These are phyloP conservation scores for Penaeus vannamei DNA, from an alignment of 1,140 invertebrate genomes.

Conservation along the genomic window DNA sequence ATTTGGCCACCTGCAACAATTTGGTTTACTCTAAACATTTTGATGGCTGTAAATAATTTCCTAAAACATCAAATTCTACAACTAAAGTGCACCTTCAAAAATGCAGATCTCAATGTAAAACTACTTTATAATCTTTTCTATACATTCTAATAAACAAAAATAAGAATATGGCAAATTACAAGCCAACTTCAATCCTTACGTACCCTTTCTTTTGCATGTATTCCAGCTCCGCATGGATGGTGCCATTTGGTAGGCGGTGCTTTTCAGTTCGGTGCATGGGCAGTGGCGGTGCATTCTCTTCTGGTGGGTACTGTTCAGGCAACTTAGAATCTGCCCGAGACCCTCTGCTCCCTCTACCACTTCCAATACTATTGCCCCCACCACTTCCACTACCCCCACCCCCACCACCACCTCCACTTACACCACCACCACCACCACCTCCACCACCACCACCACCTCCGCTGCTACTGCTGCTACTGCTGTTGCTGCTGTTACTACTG, in stretches of 20 bases:
- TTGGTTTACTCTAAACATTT: constrained; percentile 63
- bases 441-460: constrained; percentile 49
- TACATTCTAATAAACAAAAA: too few species aligned
- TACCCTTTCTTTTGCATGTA: constrained; percentile 76
- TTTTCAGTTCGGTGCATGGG: constrained; percentile 52
- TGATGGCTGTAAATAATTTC: neutral
- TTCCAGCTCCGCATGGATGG: constrained; percentile 72
- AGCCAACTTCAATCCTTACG: constrained; percentile 39
- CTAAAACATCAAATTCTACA: too few species aligned
- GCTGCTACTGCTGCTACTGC: constrained; percentile 60
- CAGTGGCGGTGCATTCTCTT: constrained; percentile 51
- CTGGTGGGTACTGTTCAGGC: constrained; percentile 46
- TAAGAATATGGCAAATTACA: too few species aligned
- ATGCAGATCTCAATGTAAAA: too few species aligned
- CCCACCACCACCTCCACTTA: constrained; percentile 36
- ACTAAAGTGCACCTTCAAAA: too few species aligned
- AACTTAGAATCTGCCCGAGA: constrained; percentile 36
- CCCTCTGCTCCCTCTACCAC: constrained; percentile 21
- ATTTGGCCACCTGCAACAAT: constrained; percentile 60
- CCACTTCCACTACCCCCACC: constrained; percentile 35
- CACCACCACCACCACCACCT: constrained; percentile 41
- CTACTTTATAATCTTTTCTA: too few species aligned
- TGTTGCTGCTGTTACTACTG: constrained; percentile 63
- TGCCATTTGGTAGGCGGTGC: constrained; percentile 72
- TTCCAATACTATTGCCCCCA: neutral